phyloP scores from a whole-genome alignment of 2,797 vertebrate species.

The Oceanodroma leucorhoa region DNA sequence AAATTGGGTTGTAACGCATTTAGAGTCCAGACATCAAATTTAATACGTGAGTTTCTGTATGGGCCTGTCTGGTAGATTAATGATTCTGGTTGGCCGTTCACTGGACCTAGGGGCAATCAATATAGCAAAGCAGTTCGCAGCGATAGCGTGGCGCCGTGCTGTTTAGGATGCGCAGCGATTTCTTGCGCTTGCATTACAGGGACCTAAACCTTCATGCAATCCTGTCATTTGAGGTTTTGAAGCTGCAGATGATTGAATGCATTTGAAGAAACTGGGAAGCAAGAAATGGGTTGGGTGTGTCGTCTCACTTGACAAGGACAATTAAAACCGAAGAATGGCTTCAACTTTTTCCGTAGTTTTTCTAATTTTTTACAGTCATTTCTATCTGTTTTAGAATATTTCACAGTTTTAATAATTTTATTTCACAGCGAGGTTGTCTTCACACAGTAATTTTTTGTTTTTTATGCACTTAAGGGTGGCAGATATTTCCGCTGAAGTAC shows the following conservation, averaged over 20 bases:
- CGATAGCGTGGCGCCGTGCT: slow-evolving; percentile 78
- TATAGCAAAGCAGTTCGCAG: slow-evolving; percentile 77
- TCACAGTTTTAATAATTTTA: neutral
- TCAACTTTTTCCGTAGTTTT: neutral
- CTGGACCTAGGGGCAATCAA: slow-evolving; percentile 73
- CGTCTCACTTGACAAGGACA: neutral
- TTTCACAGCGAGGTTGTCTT: neutral
- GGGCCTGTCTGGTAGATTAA: slow-evolving; percentile 87
- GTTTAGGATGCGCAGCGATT: slow-evolving; percentile 83
- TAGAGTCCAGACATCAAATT: slow-evolving; percentile 64
- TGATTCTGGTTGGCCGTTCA: slow-evolving; percentile 87
- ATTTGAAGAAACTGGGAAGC: neutral
- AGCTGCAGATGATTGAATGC: neutral
- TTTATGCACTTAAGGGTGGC: fast-evolving
- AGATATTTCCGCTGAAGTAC: neutral
- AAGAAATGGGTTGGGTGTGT: fast-evolving
- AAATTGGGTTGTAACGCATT: slow-evolving; percentile 58
- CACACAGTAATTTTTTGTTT: fast-evolving
- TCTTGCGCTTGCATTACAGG: slow-evolving; percentile 99
- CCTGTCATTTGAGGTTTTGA: slow-evolving; percentile 91
- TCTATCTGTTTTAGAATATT: fast-evolving
- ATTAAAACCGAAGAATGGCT: neutral
- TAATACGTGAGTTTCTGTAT: slow-evolving; percentile 43
- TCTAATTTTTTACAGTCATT: fast-evolving
- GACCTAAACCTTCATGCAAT: slow-evolving; percentile 89